phyloP scores from a whole-genome alignment of 2,113 vertebrate genomes.

The Vimba vimba region DNA sequence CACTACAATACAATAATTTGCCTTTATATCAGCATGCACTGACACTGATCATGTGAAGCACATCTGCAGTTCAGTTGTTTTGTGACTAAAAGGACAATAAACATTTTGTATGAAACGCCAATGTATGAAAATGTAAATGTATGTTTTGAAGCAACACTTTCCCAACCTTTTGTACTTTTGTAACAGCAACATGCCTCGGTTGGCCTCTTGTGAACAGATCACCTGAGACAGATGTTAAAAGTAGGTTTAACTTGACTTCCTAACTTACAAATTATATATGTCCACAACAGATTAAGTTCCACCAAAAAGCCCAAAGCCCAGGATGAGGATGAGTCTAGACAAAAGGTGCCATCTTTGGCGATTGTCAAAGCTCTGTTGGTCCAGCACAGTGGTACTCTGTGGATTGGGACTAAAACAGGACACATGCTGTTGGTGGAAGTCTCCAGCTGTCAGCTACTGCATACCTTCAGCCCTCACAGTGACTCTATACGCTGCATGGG shows the following conservation, averaged over 20 bases:
- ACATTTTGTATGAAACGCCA: background rate
- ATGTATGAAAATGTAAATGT: background rate
- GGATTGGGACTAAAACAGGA: constrained; percentile 92
- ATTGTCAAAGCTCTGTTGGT: constrained; percentile 89
- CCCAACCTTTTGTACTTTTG: background rate
- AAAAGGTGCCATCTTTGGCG: constrained; percentile 74
- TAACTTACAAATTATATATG: background rate
- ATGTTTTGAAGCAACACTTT: background rate
- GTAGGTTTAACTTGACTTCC: background rate
- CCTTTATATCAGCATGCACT: too few species aligned
- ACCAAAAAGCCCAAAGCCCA: constrained; percentile 66
- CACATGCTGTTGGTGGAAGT: constrained; percentile 88
- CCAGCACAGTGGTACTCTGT: constrained; percentile 85
- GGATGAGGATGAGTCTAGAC: constrained; percentile 58
- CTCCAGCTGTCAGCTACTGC: constrained; percentile 81
- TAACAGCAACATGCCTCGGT: background rate
- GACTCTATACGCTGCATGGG: constrained; percentile 83
- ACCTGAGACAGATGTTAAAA: background rate
- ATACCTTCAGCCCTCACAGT: constrained; percentile 78
- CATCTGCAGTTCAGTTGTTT: background rate
- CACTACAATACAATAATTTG: background rate
- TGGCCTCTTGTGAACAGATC: background rate
- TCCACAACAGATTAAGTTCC: constrained; percentile 71
- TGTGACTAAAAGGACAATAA: background rate
- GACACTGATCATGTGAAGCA: too few species aligned